Conservation (phyloP, 2,888 invertebrate genomes). For the Sisyra terminalis region DNA sequence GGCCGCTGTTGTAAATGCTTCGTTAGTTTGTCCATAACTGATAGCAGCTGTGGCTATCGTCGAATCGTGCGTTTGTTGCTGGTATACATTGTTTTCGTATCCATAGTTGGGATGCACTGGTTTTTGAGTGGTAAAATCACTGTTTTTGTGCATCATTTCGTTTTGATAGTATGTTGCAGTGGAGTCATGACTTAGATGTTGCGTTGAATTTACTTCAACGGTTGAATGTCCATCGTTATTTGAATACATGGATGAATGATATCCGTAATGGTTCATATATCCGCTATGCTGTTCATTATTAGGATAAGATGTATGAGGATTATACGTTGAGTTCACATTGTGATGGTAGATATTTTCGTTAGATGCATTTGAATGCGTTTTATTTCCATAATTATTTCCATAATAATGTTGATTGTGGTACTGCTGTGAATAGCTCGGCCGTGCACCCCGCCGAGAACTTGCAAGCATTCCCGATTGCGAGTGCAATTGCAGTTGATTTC, state of each 20-base stretch:
- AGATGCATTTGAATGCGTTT: conserved; percentile 27
- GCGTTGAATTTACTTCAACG: conserved; percentile 15
- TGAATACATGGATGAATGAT: conserved; percentile 21
- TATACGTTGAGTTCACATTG: conserved; percentile 17
- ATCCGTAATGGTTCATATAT: conserved; percentile 24
- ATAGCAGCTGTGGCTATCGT: conserved; percentile 27
- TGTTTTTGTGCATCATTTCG: conserved; percentile 22
- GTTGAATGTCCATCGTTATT: conserved; percentile 20
- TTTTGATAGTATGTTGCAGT: conserved; percentile 21
- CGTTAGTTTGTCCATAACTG: conserved; percentile 25
- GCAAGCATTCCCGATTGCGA: not conserved
- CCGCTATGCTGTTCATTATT: conserved; percentile 19
- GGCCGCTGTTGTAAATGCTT: conserved; percentile 28
- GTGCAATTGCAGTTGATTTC: conserved; percentile 4
- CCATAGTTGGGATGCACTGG: conserved; percentile 24
- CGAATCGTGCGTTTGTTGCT: conserved; percentile 23
- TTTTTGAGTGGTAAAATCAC: conserved; percentile 17
- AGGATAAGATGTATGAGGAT: conserved; percentile 20
- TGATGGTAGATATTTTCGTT: conserved; percentile 28
- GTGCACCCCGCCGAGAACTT: conserved; percentile 16
- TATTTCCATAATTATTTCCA: conserved; percentile 26
- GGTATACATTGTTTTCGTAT: conserved; percentile 35
- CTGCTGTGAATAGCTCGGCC: conserved; percentile 26
- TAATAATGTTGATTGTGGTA: conserved; percentile 33
- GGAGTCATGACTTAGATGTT: conserved; percentile 19